Evolutionary conservation across 2,113 vertebrate species (phyloP).

Genomic region (Zingel zingel): DNA sequence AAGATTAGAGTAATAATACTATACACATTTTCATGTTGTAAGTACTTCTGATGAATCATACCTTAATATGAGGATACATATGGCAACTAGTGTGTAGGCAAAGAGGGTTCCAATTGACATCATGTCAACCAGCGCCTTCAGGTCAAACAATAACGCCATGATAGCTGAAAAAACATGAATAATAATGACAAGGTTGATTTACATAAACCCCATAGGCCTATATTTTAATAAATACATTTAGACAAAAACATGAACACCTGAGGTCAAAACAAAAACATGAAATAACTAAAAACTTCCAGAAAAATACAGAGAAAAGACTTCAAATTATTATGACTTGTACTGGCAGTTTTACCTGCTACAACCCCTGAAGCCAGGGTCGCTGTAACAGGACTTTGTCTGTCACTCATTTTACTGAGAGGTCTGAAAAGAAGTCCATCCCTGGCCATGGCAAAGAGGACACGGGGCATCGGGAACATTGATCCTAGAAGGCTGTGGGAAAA

Average conservation of each 20-base stretch:
- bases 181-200: background rate
- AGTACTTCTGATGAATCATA: constrained; percentile 52
- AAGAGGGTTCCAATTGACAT: constrained; percentile 97
- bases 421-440: constrained; percentile 94
- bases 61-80: constrained; percentile 96
- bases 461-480: constrained; percentile 97
- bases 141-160: constrained; percentile 93
- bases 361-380: constrained; percentile 90
- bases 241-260: too few species aligned
- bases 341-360: constrained; percentile 86
- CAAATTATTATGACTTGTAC: background rate
- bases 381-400: constrained; percentile 88
- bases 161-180: constrained; percentile 82
- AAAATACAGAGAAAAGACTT: background rate
- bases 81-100: constrained; percentile 93
- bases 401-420: constrained; percentile 84
- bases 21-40: background rate
- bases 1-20: background rate
- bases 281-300: background rate
- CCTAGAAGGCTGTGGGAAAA: constrained; percentile 87
- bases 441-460: constrained; percentile 96
- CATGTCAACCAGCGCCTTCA: constrained; percentile 93
- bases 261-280: background rate
- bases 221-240: too few species aligned
- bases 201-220: too few species aligned